These are phyloP conservation scores for Pluvianellus socialis DNA, from an alignment of 2,113 vertebrate genomes.

Conservation along the genomic window DNA sequence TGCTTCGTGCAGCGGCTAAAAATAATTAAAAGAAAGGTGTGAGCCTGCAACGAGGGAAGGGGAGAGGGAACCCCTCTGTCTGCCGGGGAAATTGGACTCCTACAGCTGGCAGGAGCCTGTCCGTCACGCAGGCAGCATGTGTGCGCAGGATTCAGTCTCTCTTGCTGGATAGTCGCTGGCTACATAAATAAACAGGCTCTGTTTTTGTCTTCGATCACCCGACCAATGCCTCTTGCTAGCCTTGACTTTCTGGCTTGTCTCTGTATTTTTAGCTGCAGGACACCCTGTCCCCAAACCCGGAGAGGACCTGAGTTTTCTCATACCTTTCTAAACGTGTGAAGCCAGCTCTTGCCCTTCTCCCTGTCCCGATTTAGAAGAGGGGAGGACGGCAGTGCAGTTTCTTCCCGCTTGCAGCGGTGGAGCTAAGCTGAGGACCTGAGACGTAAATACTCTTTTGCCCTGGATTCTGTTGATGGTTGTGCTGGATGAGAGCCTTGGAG, in stretches of 20 bases:
- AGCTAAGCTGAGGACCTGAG: background rate
- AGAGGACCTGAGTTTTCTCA: background rate
- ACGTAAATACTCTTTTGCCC: background rate
- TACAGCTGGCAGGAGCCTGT: constrained; percentile 51
- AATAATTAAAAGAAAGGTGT: background rate
- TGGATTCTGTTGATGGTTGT: background rate
- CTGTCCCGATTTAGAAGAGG: background rate
- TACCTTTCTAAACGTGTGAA: background rate
- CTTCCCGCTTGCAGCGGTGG: background rate
- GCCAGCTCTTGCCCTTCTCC: background rate
- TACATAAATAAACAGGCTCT: constrained; percentile 6
- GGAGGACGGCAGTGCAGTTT: background rate
- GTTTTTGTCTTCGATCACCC: background rate
- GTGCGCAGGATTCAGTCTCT: background rate
- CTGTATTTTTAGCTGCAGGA: constrained; percentile 55
- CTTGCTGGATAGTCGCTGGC: background rate
- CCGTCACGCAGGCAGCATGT: background rate
- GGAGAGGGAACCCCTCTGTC: background rate
- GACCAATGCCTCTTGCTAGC: background rate
- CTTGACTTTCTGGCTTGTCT: constrained; percentile 5
- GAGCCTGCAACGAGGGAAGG: background rate
- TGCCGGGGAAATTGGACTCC: background rate
- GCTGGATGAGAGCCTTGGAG: background rate
- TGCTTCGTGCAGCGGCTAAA: background rate
- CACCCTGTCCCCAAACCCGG: background rate